phyloP scores from a whole-genome alignment of 2,113 vertebrate genomes.

The Amazona guildingii region DNA sequence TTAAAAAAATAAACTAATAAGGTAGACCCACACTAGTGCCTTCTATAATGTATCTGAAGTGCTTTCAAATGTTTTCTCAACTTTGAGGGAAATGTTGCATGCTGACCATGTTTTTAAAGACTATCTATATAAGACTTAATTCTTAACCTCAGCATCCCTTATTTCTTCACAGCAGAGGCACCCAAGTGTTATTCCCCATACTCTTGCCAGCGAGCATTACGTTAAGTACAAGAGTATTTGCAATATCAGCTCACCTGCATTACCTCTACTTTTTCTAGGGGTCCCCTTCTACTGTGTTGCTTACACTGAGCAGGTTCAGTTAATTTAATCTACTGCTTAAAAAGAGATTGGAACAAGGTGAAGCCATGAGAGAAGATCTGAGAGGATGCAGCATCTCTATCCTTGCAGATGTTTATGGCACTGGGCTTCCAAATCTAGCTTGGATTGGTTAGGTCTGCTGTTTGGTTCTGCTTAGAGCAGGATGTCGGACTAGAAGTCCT shows the following conservation, averaged over 20 bases:
- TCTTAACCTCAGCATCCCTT: background rate
- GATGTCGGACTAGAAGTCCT: background rate
- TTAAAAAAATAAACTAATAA: background rate
- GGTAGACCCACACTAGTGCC: rapidly evolving
- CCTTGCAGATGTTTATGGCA: background rate
- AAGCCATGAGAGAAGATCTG: background rate
- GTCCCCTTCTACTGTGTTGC: background rate
- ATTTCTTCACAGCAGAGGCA: background rate
- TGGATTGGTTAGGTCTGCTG: background rate
- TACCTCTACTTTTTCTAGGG: background rate
- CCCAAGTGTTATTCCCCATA: rapidly evolving
- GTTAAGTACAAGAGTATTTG: background rate
- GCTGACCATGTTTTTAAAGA: background rate
- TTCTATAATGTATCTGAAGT: background rate
- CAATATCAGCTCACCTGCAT: background rate
- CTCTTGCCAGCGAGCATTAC: background rate
- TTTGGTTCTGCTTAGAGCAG: background rate
- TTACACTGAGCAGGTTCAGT: background rate
- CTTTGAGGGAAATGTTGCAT: background rate
- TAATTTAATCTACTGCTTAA: background rate
- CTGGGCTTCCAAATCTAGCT: background rate
- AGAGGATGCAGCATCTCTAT: background rate
- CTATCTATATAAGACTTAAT: background rate
- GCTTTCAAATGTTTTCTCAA: background rate
- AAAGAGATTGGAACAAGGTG: background rate